These are phyloP conservation scores for Zaprionus tsacasi DNA, from an alignment of 1,140 invertebrate genomes.

Conservation along the genomic window DNA sequence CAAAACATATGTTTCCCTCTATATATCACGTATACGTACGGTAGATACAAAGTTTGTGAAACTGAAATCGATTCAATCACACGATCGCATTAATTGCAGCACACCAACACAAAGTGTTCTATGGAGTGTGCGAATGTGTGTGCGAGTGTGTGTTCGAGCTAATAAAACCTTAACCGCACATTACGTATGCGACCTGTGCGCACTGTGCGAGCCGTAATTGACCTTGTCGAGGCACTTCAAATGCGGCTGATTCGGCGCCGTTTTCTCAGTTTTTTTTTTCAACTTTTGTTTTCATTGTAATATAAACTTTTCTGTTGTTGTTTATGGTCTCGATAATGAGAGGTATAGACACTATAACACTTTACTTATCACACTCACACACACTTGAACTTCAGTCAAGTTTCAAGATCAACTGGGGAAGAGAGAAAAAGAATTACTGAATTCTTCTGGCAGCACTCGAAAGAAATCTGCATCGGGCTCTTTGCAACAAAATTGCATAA, in stretches of 20 bases:
- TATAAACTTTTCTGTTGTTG: constrained; percentile 23
- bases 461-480: constrained; percentile 15
- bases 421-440: not conserved
- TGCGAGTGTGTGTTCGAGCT: constrained; percentile 17
- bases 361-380: not conserved
- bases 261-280: constrained; percentile 17
- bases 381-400: constrained; percentile 22
- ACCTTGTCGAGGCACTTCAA: constrained; percentile 50
- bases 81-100: constrained; percentile 44
- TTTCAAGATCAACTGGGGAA: not conserved
- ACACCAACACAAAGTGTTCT: constrained; percentile 23
- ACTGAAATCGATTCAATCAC: constrained; percentile 36
- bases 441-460: not conserved
- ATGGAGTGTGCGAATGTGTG: not conserved
- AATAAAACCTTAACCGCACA: constrained; percentile 44
- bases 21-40: constrained; percentile 15
- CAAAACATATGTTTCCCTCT: not conserved
- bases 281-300: constrained; percentile 29
- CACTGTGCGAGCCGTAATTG: constrained; percentile 42
- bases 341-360: not conserved
- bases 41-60: constrained; percentile 7
- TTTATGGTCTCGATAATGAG: not conserved
- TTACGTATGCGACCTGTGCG: constrained; percentile 58
- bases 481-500: constrained; percentile 40
- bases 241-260: constrained; percentile 23